A percentile compares a stretch with the other conserved stretches of the same genome.
These are phyloP conservation scores for Melolontha melolontha DNA, from an alignment of 2,888 invertebrate genomes.

Conservation along the genomic window DNA sequence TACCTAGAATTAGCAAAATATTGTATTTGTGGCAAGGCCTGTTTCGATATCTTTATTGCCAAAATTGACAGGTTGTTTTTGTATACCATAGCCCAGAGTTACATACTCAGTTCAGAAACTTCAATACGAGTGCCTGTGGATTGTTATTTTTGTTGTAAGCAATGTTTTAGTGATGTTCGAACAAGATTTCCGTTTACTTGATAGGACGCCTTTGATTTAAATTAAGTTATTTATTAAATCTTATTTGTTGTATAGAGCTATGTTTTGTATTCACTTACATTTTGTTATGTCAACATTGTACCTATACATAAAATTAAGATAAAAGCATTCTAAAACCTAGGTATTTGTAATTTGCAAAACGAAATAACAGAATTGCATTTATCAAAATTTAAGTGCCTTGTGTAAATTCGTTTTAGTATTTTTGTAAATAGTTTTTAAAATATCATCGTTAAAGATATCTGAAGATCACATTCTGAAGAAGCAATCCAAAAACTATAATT, in stretches of 20 bases:
- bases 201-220: constrained; percentile 67
- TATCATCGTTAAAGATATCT: no score
- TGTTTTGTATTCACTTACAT: no score
- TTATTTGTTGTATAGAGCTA: background rate
- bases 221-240: constrained; percentile 54
- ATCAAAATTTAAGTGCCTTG: no score
- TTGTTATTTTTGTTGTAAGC: constrained; percentile 73
- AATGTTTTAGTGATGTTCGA: constrained; percentile 63
- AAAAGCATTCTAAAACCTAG: no score
- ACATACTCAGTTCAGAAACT: constrained; percentile 62
- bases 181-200: constrained; percentile 63
- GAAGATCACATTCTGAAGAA: no score
- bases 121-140: constrained; percentile 67
- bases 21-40: constrained; percentile 72
- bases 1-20: constrained; percentile 73
- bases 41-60: constrained; percentile 58
- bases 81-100: constrained; percentile 64
- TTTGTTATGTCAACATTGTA: no score
- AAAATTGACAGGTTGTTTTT: constrained; percentile 63
- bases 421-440: no score
- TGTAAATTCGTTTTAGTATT: no score
- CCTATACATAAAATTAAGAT: no score
- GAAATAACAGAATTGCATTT: no score
- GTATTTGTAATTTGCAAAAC: no score
- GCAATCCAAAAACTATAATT: no score